Conservation (phyloP, 2,888 invertebrate species). For the Ligdia adustata region DNA sequence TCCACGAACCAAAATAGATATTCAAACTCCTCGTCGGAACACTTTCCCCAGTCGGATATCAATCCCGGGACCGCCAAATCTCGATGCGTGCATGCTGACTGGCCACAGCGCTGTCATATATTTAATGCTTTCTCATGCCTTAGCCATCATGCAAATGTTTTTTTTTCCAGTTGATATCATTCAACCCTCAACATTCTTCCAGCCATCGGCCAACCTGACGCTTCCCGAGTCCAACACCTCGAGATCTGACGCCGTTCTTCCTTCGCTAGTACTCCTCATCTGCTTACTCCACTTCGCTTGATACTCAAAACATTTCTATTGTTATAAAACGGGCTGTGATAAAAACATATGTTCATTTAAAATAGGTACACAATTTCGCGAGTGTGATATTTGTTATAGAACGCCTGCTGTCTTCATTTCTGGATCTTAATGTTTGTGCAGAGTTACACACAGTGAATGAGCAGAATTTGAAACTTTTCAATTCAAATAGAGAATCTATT, state of each 20-base stretch:
- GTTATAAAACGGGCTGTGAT: conserved; percentile 77
- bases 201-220: conserved; percentile 65
- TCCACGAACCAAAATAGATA: too few relatives aligned
- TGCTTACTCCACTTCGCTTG: conserved; percentile 58
- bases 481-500: too few relatives aligned
- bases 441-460: neutral
- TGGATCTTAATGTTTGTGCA: conserved; percentile 2
- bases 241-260: conserved; percentile 37
- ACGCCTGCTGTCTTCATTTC: conserved; percentile 6
- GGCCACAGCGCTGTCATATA: too few relatives aligned
- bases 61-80: too few relatives aligned
- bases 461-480: neutral
- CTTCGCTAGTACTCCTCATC: conserved; percentile 45
- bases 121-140: too few relatives aligned
- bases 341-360: conserved; percentile 58
- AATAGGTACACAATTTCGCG: conserved; percentile 38
- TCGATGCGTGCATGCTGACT: too few relatives aligned
- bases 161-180: conserved; percentile 73
- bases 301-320: conserved; percentile 45
- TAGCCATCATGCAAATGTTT: too few relatives aligned
- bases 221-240: conserved; percentile 60
- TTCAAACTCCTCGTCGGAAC: too few relatives aligned
- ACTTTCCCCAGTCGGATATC: too few relatives aligned
- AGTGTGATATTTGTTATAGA: conserved; percentile 37
- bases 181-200: conserved; percentile 58